Evolutionary conservation across 2,797 vertebrate species (phyloP), one percentile per base, ranked within the genome.

Genomic region (Ateles fusciceps): DNA sequence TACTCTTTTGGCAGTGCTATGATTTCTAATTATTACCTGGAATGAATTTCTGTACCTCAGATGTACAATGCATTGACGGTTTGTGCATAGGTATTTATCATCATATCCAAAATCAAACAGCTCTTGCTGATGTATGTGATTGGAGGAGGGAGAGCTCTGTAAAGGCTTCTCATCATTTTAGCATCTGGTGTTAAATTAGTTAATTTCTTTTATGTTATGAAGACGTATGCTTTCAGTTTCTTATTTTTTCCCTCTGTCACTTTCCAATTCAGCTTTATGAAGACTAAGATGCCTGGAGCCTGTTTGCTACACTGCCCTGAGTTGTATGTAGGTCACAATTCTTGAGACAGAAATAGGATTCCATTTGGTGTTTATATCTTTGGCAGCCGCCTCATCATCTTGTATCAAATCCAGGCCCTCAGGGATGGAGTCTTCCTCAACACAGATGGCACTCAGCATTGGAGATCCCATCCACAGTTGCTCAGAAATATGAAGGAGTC

Each of bases 261-360:
- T 24, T 97, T 33, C 42, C 61, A 9, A 2, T 36, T 22, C 86
- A 74, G 72, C 50, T 85, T 88, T 59, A 78, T 42, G 61, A 94
- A 96, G 83, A 61, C 21, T n/a, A 15, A 96, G 96, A 87, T 0
- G 30, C 21, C 22, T 0, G 1, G 26, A 17, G 36, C 81, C 48
- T 50, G 55, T 85, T 11, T 21, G 72, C 28, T 68, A 17, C 68
- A 4, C 6, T 24, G 52, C 85, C 74, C 80, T 33, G 5, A 13
- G 71, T 84, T 42, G 52, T 80, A 83, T 85, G 39, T 96, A 91
- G 96, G 95, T 98, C 97, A 96, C 87, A 36, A 33, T 61, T 93
- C 86, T 26, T 71, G 59, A 28, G 39, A 28, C 46, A 33, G 81
- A 90, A 72, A 96, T 94, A 97, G 91, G 90, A 64, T 91, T 95